Evolutionary conservation across 1,140 invertebrate genomes (phyloP).

Genomic region (Muscidifurax raptorellus): DNA sequence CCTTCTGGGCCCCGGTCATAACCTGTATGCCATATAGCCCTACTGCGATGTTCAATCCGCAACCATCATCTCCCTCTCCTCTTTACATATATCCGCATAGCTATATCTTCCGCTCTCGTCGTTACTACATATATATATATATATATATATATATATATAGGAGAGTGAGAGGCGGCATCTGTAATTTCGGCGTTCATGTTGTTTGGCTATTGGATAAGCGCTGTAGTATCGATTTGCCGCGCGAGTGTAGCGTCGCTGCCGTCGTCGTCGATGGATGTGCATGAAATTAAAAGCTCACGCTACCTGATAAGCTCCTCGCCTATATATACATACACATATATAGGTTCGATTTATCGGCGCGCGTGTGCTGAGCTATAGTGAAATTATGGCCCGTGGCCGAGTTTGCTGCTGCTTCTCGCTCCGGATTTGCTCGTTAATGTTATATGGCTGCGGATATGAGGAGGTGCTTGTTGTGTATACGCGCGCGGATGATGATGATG

Average conservation of each 20-base stretch:
- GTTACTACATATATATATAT: not conserved
- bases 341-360: no score
- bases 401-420: no score
- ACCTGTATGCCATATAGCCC: not conserved
- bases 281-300: not conserved
- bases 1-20: not conserved
- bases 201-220: not conserved
- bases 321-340: no score
- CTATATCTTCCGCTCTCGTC: not conserved
- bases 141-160: no score
- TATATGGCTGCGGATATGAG: no score
- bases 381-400: no score
- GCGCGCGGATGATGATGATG: no score
- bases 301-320: no score
- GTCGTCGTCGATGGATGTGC: not conserved
- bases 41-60: not conserved
- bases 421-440: no score
- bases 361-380: no score
- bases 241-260: not conserved
- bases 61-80: not conserved
- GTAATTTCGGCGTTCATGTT: conserved; percentile 22
- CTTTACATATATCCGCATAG: not conserved
- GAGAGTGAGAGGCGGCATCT: not conserved
- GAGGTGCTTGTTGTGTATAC: no score
- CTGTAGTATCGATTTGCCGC: not conserved